Evolutionary conservation across 2,888 invertebrate species (phyloP).

Genomic region (Rhamphomyia laevipes): DNA sequence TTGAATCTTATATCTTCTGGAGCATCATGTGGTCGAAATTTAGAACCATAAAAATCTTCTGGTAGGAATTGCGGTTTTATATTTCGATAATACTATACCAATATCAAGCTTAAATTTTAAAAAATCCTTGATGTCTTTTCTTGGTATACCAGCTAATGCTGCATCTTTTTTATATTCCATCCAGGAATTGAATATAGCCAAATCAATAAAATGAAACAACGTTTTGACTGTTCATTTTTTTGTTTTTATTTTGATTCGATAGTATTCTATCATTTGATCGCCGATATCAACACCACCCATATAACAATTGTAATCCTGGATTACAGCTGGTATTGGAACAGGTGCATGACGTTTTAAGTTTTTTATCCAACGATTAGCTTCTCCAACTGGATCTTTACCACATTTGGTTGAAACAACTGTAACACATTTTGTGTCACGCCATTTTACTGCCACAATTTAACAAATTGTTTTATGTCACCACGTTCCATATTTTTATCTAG

Average conservation of each 20-base stretch:
- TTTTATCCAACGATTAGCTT: conserved; percentile 5
- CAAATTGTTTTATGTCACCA: conserved; percentile 8
- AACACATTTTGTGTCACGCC: conserved; percentile 11
- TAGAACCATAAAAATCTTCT: too few relatives aligned
- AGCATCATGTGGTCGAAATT: too few relatives aligned
- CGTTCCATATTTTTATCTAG: conserved; percentile 7
- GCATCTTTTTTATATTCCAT: too few relatives aligned
- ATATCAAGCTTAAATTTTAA: neutral
- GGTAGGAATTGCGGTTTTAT: too few relatives aligned
- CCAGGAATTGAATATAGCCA: too few relatives aligned
- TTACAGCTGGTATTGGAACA: conserved; percentile 6
- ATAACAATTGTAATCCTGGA: conserved; percentile 8
- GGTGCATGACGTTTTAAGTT: conserved; percentile 6
- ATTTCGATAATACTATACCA: too few relatives aligned
- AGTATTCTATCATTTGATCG: conserved; percentile 11
- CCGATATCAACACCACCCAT: too few relatives aligned
- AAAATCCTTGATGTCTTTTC: neutral
- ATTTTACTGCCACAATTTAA: conserved; percentile 10
- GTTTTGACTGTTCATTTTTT: conserved; percentile 11
- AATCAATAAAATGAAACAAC: conserved; percentile 11
- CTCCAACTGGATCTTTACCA: conserved; percentile 6
- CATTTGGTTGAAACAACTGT: conserved; percentile 6
- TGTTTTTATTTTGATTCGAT: conserved; percentile 8
- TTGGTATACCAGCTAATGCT: neutral
- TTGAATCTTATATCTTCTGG: too few relatives aligned